These are phyloP conservation scores for Eutrigla gurnardus DNA, from an alignment of 2,797 vertebrate species.

Conservation along the genomic window DNA sequence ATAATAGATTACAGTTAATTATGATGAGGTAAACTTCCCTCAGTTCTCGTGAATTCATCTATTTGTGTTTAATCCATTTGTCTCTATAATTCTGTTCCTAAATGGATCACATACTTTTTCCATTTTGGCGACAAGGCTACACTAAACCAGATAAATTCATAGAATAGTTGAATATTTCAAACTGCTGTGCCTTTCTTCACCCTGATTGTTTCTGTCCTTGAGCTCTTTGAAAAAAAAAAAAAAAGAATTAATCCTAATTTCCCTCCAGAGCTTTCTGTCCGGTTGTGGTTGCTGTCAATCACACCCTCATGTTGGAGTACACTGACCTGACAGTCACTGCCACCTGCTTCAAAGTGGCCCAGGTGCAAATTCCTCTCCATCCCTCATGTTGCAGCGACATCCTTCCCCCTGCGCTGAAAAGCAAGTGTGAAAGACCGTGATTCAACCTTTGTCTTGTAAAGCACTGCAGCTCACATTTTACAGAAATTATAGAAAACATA, in stretches of 20 bases:
- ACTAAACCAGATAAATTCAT: neutral
- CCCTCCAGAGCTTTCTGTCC: slow-evolving; percentile 18
- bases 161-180: neutral
- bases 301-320: slow-evolving; percentile 49
- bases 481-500: slow-evolving; percentile 6
- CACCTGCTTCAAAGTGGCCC: slow-evolving; percentile 69
- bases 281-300: slow-evolving; percentile 51
- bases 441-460: slow-evolving; percentile 17
- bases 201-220: slow-evolving; percentile 8
- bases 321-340: slow-evolving; percentile 53
- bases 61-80: neutral
- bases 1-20: neutral
- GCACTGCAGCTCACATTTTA: slow-evolving; percentile 15
- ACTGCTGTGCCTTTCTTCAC: neutral
- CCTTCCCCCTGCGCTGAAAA: slow-evolving; percentile 33
- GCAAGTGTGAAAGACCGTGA: slow-evolving; percentile 41
- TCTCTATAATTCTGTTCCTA: neutral
- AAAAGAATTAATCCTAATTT: slow-evolving; percentile 35
- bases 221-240: slow-evolving; percentile 11
- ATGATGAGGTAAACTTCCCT: neutral
- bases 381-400: slow-evolving; percentile 38
- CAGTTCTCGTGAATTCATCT: neutral
- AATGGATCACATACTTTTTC: neutral
- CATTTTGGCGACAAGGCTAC: neutral
- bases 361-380: slow-evolving; percentile 68